Evolutionary conservation across 2,113 vertebrate genomes (phyloP), one percentile per base, ranked within the genome.

Genomic region (Physeter macrocephalus): DNA sequence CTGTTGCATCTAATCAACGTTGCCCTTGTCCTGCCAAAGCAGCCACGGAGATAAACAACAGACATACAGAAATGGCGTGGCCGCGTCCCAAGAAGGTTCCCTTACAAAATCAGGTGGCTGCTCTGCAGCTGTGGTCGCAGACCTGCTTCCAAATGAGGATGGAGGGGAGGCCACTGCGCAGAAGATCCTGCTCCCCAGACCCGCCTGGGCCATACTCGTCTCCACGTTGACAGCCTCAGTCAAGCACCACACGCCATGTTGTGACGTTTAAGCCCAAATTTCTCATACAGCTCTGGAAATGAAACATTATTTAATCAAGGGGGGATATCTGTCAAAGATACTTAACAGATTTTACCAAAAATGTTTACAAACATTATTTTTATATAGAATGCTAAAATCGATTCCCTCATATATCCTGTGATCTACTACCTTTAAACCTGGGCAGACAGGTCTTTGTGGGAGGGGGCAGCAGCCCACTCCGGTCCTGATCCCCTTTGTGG

Each of bases 351-450:
- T 57, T 57, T 57, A 21, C 18, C 5, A 20, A 57, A 57, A 54
- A 21, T 7, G 8, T 21, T 54, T 57, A 8, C 54, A 21, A 57
- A 18, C 54, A n/a, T 82, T 96, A 57, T 96, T 92, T 88, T 67
- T n/a, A 46, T 15, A 41, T 0, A 83, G 43, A 12, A 9, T 67
- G 18, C 75, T 54, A 86, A 94, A 85, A 39, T 61, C 5, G 23
- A 46, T 31, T 5, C 69, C 54, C 94, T 92, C 52, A 81, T 97
- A 90, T 94, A 98, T 97, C 97, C 77, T 88, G 94, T 96, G 96
- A 97, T 97, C 97, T 97, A 97, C 46, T 95, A 95, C 96, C 93
- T 64, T 97, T 92, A 89, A 84, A 96, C 36, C 82, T 95, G 66
- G 75, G 91, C 82, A 97, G 97, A 97, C 97, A 98, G 93, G 91